Evolutionary conservation across 2,113 vertebrate species (phyloP).

Genomic region (Penelope pileata): DNA sequence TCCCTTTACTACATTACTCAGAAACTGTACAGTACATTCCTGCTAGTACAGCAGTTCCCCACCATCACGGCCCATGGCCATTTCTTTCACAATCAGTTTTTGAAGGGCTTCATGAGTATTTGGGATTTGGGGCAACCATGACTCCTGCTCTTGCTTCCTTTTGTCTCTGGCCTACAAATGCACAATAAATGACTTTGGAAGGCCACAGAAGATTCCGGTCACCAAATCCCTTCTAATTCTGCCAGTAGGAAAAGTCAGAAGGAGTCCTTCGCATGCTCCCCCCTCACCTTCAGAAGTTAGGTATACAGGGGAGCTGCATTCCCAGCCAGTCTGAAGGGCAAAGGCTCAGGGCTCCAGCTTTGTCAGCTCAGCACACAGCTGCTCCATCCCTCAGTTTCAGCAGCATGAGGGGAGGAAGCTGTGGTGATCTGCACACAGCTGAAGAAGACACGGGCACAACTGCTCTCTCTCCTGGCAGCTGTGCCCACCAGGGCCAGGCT

Average conservation of each 20-base stretch:
- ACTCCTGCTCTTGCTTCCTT: background rate
- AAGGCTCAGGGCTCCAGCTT: background rate
- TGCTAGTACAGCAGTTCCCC: background rate
- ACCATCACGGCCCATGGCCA: background rate
- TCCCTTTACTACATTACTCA: background rate
- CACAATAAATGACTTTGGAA: background rate
- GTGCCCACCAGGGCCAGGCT: background rate
- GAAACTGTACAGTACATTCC: background rate
- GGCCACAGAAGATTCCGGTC: background rate
- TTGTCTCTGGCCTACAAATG: background rate
- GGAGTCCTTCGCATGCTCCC: background rate
- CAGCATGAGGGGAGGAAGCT: background rate
- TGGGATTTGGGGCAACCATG: background rate
- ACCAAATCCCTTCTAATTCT: background rate
- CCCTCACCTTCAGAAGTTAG: background rate
- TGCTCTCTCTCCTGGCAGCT: background rate
- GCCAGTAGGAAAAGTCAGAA: background rate
- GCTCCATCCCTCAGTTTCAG: background rate
- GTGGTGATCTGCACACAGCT: background rate
- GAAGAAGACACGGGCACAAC: background rate
- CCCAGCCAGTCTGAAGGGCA: background rate
- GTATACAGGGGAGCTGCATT: background rate
- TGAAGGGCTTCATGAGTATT: background rate
- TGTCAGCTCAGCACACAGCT: background rate
- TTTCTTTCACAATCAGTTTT: background rate